These are phyloP conservation scores for Cinara cedri DNA, from an alignment of 2,888 invertebrate genomes.

Conservation along the genomic window DNA sequence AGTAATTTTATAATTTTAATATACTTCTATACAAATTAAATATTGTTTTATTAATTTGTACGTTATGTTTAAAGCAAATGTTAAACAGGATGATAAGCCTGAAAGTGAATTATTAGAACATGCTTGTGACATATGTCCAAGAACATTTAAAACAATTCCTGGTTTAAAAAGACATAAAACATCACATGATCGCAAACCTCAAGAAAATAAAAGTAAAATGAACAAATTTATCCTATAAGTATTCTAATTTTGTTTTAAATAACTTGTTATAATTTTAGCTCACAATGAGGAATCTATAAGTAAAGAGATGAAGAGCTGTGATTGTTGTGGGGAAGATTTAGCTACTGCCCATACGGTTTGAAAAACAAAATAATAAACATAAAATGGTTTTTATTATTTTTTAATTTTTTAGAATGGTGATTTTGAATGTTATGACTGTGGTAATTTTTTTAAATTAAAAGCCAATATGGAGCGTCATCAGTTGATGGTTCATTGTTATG, in stretches of 20 bases:
- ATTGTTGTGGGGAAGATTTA: conserved; percentile 69
- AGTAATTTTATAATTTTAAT: conserved; percentile 23
- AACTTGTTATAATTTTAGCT: background rate
- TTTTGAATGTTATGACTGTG: conserved; percentile 69
- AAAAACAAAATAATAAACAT: conserved; percentile 41
- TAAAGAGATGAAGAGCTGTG: conserved; percentile 63
- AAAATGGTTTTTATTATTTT: too few relatives aligned
- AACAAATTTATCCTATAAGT: background rate
- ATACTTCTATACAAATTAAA: background rate
- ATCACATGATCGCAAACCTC: conserved; percentile 51
- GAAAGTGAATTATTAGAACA: conserved; percentile 28
- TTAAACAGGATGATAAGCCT: conserved; percentile 1
- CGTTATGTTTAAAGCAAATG: conserved; percentile 29
- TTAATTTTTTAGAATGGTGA: conserved; percentile 65
- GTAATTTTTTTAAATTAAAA: conserved; percentile 75
- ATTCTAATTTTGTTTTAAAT: background rate
- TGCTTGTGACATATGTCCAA: conserved; percentile 39
- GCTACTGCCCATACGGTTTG: conserved; percentile 67
- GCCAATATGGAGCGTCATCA: conserved; percentile 72
- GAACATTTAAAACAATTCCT: conserved; percentile 45
- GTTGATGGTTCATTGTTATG: conserved; percentile 73
- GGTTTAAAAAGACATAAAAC: conserved; percentile 53
- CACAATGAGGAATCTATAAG: conserved; percentile 1
- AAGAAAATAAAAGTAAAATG: conserved; percentile 10
- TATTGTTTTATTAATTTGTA: background rate